These are phyloP conservation scores for Xerus inauris DNA, from an alignment of 2,113 vertebrate species.

Conservation along the genomic window DNA sequence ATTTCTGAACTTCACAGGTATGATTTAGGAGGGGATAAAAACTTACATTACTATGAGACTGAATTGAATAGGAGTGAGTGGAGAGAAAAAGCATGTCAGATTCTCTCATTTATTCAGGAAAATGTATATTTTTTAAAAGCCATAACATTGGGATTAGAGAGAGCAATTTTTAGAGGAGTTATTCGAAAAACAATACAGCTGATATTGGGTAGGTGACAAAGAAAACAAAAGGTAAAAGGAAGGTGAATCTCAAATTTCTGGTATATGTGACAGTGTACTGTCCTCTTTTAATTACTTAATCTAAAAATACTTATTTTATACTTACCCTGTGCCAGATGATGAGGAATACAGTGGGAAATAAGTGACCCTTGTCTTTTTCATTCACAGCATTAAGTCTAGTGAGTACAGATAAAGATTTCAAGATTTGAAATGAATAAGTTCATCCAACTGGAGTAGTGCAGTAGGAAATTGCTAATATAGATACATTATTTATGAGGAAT, in stretches of 20 bases:
- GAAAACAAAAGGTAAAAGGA: background rate
- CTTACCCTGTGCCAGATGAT: no score
- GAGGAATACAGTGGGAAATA: background rate
- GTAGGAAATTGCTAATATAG: background rate
- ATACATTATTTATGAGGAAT: background rate
- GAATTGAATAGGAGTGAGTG: background rate
- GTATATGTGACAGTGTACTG: background rate
- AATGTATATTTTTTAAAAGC: background rate
- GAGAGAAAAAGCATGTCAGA: background rate
- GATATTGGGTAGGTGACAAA: background rate
- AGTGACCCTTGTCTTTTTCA: background rate
- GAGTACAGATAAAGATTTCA: background rate
- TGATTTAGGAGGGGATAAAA: background rate
- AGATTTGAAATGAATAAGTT: background rate
- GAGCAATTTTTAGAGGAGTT: background rate
- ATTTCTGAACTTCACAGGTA: background rate
- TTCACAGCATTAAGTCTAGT: background rate
- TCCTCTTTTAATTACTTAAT: background rate
- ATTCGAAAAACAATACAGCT: background rate
- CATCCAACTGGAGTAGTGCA: background rate
- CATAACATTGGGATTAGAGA: background rate
- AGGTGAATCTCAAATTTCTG: background rate
- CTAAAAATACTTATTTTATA: background rate
- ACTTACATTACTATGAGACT: background rate
- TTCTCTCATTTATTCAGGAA: background rate